phyloP scores from a whole-genome alignment of 1,140 invertebrate species.

The Vanessa atalanta region DNA sequence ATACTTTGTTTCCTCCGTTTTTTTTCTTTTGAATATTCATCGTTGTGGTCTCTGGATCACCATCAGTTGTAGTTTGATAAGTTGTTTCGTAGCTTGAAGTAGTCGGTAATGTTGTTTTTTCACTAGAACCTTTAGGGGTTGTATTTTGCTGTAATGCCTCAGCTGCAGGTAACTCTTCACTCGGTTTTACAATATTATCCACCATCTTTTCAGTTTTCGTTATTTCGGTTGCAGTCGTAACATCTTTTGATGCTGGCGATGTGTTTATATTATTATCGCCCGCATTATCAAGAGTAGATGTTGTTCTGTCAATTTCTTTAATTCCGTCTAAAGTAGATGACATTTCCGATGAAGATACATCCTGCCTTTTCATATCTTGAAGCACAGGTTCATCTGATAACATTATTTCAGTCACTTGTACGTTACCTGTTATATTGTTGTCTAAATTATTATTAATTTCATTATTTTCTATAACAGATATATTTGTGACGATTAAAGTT shows the following conservation, averaged over 20 bases:
- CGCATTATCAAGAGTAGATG: background rate
- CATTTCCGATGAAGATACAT: slow-evolving; percentile 9
- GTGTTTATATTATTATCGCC: slow-evolving; percentile 1
- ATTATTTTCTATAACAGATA: slow-evolving; percentile 32
- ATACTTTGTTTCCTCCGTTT: slow-evolving; percentile 17
- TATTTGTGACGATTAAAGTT: slow-evolving; percentile 44
- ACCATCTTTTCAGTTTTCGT: slow-evolving; percentile 36
- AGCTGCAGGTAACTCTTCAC: slow-evolving; percentile 58
- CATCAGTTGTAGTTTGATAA: slow-evolving; percentile 27
- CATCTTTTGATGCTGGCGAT: slow-evolving; percentile 17
- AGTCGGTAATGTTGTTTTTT: slow-evolving; percentile 29
- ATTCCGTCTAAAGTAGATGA: slow-evolving; percentile 9
- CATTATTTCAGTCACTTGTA: slow-evolving; percentile 33
- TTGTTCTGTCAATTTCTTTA: slow-evolving; percentile 17
- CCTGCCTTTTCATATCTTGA: slow-evolving; percentile 25
- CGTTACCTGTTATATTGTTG: slow-evolving; percentile 16
- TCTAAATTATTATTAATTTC: slow-evolving; percentile 13
- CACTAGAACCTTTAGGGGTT: slow-evolving; percentile 38
- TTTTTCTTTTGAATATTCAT: slow-evolving; percentile 21
- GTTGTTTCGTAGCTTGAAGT: slow-evolving; percentile 28
- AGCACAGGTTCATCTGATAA: slow-evolving; percentile 24
- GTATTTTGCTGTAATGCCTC: slow-evolving; percentile 64
- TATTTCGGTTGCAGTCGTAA: slow-evolving; percentile 30
- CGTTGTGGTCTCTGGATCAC: slow-evolving; percentile 31
- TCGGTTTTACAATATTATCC: slow-evolving; percentile 46